Evolutionary conservation across 2,113 vertebrate genomes (phyloP).

Genomic region (Psophia crepitans): DNA sequence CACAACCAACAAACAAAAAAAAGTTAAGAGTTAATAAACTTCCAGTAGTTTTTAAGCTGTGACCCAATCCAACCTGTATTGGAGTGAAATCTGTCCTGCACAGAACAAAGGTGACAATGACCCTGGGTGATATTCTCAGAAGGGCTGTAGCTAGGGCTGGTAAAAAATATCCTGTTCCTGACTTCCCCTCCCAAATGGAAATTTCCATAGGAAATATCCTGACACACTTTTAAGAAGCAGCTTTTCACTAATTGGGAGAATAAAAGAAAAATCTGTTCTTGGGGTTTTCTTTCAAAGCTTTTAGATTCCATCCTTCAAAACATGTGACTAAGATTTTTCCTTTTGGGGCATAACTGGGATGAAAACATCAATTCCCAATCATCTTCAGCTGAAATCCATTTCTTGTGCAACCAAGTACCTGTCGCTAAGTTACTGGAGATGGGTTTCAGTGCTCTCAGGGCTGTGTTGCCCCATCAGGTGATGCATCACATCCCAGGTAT

Average conservation of each 20-base stretch:
- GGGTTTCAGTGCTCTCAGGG: background rate
- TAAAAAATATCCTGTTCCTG: background rate
- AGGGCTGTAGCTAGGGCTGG: background rate
- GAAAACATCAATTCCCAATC: background rate
- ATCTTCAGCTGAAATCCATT: background rate
- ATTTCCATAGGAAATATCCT: background rate
- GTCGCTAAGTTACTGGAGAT: background rate
- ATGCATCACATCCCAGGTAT: background rate
- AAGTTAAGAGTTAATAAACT: background rate
- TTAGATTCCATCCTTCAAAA: background rate
- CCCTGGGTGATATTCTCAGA: background rate
- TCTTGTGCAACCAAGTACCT: background rate
- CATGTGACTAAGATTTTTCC: background rate
- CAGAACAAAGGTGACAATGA: background rate
- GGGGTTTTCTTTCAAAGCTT: background rate
- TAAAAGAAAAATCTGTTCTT: background rate
- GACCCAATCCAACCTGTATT: background rate
- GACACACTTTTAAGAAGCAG: background rate
- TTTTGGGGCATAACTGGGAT: background rate
- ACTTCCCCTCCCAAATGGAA: background rate
- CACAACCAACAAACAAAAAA: too few relatives aligned
- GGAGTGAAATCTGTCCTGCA: background rate
- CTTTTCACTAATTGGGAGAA: background rate
- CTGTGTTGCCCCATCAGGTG: background rate
- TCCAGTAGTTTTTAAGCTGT: background rate